These are phyloP conservation scores for Fragum sueziense DNA, from an alignment of 2,888 invertebrate species.

Conservation along the genomic window DNA sequence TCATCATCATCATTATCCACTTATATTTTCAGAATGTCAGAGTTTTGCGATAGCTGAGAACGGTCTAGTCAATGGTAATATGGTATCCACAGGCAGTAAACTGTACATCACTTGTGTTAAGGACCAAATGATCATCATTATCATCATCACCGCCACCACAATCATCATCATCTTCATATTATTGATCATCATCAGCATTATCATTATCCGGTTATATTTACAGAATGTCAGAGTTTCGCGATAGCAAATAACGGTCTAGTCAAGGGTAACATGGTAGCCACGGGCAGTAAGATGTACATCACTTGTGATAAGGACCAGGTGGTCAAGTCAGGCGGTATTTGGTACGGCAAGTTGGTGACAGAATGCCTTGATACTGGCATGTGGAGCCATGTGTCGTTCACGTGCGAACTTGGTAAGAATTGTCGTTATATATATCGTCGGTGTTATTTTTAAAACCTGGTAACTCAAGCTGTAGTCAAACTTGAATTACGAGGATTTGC, in stretches of 20 bases:
- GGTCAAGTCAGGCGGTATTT: neutral
- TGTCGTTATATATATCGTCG: neutral
- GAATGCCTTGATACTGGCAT: neutral
- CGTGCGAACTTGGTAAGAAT: neutral
- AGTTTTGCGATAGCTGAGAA: neutral
- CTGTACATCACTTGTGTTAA: neutral
- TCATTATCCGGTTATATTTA: no score
- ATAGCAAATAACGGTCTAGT: neutral
- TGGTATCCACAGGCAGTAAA: neutral
- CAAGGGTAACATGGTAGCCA: neutral
- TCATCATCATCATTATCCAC: no score
- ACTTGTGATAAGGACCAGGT: neutral
- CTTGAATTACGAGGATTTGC: neutral
- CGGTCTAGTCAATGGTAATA: neutral
- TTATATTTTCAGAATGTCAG: constrained; percentile 1
- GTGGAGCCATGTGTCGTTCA: neutral
- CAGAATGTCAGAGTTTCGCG: neutral
- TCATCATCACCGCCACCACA: no score
- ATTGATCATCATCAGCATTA: no score
- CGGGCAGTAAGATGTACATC: neutral
- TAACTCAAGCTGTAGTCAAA: neutral
- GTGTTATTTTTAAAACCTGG: neutral
- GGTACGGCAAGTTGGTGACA: neutral
- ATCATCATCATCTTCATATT: no score
- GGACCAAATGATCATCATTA: neutral